A percentile compares a stretch with the other conserved stretches of the same genome.
Conservation (phyloP, 2,797 vertebrate genomes). For the Sebastes hopkinsi region DNA sequence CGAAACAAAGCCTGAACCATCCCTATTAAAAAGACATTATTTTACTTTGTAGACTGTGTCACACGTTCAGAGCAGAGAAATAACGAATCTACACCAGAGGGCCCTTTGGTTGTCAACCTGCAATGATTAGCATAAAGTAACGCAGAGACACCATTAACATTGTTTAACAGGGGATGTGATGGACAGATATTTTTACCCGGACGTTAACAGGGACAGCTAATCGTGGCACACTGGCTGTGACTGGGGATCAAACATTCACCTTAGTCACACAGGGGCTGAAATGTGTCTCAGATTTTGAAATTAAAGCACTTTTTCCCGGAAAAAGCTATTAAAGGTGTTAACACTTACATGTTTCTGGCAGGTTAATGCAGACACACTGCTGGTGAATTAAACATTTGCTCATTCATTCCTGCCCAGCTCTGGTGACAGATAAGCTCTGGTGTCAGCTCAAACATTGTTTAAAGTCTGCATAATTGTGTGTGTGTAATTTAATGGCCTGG, state of each 20-base stretch:
- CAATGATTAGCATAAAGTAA: conserved; percentile 13
- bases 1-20: background rate
- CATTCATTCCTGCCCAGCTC: background rate
- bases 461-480: conserved; percentile 3
- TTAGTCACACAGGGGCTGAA: conserved; percentile 5
- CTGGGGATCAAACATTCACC: conserved; percentile 1
- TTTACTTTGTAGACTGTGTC: background rate
- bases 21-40: background rate
- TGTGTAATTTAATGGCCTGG: background rate
- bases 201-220: conserved; percentile 19
- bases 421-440: conserved; percentile 24
- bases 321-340: conserved; percentile 36
- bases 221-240: background rate
- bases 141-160: background rate
- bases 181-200: conserved; percentile 16
- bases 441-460: conserved; percentile 40
- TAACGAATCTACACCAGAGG: background rate
- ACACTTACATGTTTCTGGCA: conserved; percentile 11
- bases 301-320: background rate
- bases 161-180: conserved; percentile 23
- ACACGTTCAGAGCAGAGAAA: background rate
- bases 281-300: conserved; percentile 28
- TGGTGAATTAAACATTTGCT: conserved; percentile 26
- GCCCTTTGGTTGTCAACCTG: conserved; percentile 14
- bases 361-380: conserved; percentile 17